A percentile compares a stretch with the other conserved stretches of the same genome.
Evolutionary conservation across 2,113 vertebrate genomes (phyloP).

Genomic region (Clarias magur): DNA sequence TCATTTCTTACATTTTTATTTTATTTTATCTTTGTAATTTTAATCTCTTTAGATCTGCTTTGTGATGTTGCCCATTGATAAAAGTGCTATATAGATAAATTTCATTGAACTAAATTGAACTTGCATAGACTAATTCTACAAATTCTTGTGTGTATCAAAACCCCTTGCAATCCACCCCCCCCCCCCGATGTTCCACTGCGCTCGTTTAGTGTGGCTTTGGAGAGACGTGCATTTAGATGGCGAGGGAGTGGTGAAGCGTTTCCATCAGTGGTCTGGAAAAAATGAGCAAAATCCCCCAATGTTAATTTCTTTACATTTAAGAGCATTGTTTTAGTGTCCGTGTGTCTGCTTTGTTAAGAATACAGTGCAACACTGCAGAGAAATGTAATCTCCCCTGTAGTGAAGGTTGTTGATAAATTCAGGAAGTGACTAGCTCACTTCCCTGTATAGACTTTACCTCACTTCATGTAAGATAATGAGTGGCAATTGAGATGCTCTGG

Average conservation of each 20-base stretch:
- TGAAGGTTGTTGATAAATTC: background rate
- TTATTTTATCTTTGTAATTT: too few relatives aligned
- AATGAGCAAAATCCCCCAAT: background rate
- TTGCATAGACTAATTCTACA: background rate
- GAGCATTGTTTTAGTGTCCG: background rate
- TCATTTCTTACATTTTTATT: too few relatives aligned
- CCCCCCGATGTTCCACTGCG: background rate
- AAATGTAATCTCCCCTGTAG: background rate
- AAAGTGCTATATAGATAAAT: too few relatives aligned
- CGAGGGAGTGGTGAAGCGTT: background rate
- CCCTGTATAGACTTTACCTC: background rate
- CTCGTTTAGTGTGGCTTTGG: background rate
- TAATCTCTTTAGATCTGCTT: too few relatives aligned
- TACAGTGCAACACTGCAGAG: background rate
- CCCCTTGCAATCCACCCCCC: background rate
- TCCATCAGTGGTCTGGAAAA: background rate
- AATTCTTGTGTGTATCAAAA: background rate
- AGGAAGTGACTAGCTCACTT: background rate
- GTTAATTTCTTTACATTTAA: too few relatives aligned
- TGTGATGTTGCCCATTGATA: too few relatives aligned
- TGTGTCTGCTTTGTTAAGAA: background rate
- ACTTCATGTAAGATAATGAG: background rate
- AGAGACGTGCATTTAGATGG: too few relatives aligned
- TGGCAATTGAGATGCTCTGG: background rate
- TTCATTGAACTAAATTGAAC: too few relatives aligned